phyloP scores from a whole-genome alignment of 92 coral and sea anemone genomes.

The Porites cylindrica region DNA sequence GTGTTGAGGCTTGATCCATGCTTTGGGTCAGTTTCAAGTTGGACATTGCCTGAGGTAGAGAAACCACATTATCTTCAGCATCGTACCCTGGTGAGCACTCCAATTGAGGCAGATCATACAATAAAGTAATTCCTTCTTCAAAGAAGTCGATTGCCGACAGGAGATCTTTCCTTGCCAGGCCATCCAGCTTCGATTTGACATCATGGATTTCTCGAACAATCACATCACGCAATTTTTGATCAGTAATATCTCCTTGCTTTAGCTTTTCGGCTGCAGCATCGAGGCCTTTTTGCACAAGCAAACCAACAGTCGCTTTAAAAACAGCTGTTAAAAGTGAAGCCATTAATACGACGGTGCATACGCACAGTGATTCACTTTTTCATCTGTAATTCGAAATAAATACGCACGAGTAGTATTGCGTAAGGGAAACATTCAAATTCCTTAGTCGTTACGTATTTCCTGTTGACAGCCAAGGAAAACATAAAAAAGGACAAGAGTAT shows the following conservation, averaged over 20 bases:
- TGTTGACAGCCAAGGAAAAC: too few relatives aligned
- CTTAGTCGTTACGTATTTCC: too few relatives aligned
- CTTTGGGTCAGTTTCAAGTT: neutral
- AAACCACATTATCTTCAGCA: too few relatives aligned
- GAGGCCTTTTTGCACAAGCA: slow-evolving; percentile 53
- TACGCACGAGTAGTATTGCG: too few relatives aligned
- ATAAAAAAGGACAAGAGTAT: too few relatives aligned
- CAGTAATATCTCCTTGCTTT: slow-evolving; percentile 51
- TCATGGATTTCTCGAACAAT: slow-evolving; percentile 54
- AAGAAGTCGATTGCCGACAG: slow-evolving; percentile 11
- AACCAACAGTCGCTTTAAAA: slow-evolving; percentile 56
- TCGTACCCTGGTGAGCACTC: neutral
- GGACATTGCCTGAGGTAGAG: neutral
- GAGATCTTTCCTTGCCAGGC: slow-evolving; percentile 17
- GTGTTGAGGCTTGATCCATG: slow-evolving; percentile 9
- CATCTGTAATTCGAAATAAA: too few relatives aligned
- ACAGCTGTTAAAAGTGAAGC: slow-evolving; percentile 39
- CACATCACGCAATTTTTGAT: slow-evolving; percentile 35
- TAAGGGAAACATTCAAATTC: too few relatives aligned
- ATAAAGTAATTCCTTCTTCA: slow-evolving; percentile 2
- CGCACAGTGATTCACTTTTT: too few relatives aligned
- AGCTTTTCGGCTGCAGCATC: slow-evolving; percentile 50
- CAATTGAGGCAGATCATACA: neutral
- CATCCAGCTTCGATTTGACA: slow-evolving; percentile 36
- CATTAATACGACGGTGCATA: slow-evolving; percentile 3